Evolutionary conservation across 2,888 invertebrate genomes (phyloP), one percentile per base, ranked within the genome.

Genomic region (Nebria salina): DNA sequence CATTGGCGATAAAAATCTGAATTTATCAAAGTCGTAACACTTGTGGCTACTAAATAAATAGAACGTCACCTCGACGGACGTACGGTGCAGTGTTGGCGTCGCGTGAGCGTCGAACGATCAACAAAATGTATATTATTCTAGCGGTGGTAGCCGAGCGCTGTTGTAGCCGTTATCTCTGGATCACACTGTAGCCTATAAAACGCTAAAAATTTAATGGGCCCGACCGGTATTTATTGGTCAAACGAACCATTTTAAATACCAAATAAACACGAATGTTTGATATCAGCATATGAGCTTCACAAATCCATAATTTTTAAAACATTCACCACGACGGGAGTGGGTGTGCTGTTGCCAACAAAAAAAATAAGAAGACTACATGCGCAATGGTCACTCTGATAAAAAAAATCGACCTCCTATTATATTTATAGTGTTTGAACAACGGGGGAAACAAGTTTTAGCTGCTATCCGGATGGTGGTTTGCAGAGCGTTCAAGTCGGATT

Each of bases 171-270:
- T 80, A 80, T 80, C 80, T 80, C 64, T 20, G 64, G 9, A 80
- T 80, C 80, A 75, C 80, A 72, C 7, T 54, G 54, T 72, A 80
- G 80, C 80, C 80, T 80, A 80, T 80, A 80, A 80, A 80, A 80
- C 80, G 80, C 70, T 80, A 80, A 80, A 80, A 80, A 80, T 80
- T 80, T 80, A 80, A 80, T 80, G 80, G 80, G 75, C 75, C 75
- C 80, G 75, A 70, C 64, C 75, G 75, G 80, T 80, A 80, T 80
- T 80, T 80, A 80, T 80, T 80, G 80, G 80, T 74, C 80, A 80
- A 80, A 80, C 80, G 70, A 70, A 70, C 70, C 75, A 75, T 80
- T 80, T 80, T 80, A 80, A 80, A 80, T 80, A 75, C 80, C 80
- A 72, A 75, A 80, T 74, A 80, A 80, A 80, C 80, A 80, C 80